Base-by-base conservation (phyloP, 2,113 vertebrate species). In the Lophius piscatorius region DNA sequence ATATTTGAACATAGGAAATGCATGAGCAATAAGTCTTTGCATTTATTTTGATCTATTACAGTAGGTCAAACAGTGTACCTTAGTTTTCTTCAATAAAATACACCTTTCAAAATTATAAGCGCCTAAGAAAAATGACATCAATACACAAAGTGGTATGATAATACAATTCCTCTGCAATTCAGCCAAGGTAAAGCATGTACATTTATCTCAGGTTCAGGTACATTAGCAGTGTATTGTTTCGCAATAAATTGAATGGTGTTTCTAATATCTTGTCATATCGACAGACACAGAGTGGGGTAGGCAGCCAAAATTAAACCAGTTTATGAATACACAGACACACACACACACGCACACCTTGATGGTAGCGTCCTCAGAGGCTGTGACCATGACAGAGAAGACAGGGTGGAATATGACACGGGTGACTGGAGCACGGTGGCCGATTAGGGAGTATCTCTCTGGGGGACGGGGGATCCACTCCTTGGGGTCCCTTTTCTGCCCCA, bases 391-490 rank as follows among this genome's bases (percentile, higher is more conserved):
- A 82, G 95, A 97, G 92, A 98, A 99, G 61, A 99, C 95, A 1
- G 97, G 97, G 90, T 99, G 97, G 88, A 99, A 99, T 85, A 99
- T 97, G 54, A 99, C 96, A 55, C 96, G 92, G 28, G 97, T 99
- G 85, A 99, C 95, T 2, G 97, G 96, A 87, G 95, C 96, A 69
- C 97, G 93, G 79, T 99, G 97, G 41, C 97, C 97, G 33, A 96
- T 99, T 88, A 99, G 84, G 0, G 96, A 92, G 1, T 99, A 99
- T 87, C 95, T 96, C 91, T 99, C 96, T 47, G 97, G 97, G 59
- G 97, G 97, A 65, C 97, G 96, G 61, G 97, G 97, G 87, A 99
- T 99, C 97, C 97, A 99, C 88, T 99, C 97, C 84, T 98, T 99
- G 73, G 97, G 97, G 88, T 99, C 97, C 83, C 95, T 92, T 87